These are phyloP conservation scores for Zoanthus gigantus DNA, from an alignment of 92 coral and sea anemone species.

Conservation along the genomic window DNA sequence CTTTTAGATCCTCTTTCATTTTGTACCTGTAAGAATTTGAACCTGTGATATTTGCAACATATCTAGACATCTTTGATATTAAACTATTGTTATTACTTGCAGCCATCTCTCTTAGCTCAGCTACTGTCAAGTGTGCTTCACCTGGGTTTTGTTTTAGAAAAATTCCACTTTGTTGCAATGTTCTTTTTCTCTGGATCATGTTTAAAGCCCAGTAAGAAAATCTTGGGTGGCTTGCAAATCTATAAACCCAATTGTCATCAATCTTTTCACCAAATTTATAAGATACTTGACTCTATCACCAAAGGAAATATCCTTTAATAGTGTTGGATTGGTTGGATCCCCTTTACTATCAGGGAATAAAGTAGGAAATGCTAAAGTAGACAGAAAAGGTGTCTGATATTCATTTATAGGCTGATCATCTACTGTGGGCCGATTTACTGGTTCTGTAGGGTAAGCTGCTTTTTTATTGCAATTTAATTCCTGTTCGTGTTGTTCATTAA, in stretches of 20 bases:
- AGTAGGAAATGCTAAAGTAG: constrained; percentile 42
- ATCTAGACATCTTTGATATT: constrained; percentile 53
- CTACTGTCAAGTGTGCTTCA: constrained; percentile 51
- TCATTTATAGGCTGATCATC: constrained; percentile 34
- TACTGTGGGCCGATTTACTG: constrained; percentile 23
- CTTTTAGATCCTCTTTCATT: constrained; percentile 53
- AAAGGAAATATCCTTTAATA: background rate
- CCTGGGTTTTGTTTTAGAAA: constrained; percentile 53
- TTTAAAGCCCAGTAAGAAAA: constrained; percentile 55
- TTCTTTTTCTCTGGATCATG: constrained; percentile 57
- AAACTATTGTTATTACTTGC: constrained; percentile 36
- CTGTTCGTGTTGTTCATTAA: too few species aligned
- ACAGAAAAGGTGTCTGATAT: constrained; percentile 38
- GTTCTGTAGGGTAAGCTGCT: background rate
- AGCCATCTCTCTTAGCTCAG: constrained; percentile 57
- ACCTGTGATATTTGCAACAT: constrained; percentile 59
- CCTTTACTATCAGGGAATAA: constrained; percentile 44
- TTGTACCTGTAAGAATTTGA: constrained; percentile 56
- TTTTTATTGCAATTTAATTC: too few species aligned
- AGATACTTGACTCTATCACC: constrained; percentile 36
- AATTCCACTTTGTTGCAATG: constrained; percentile 55
- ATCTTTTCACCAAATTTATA: constrained; percentile 5
- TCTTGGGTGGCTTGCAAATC: constrained; percentile 44
- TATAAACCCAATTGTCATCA: constrained; percentile 26
- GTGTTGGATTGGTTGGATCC: constrained; percentile 30